A percentile compares a stretch with the other conserved stretches of the same genome.
Conservation (phyloP, 1,140 invertebrate genomes). For the Macrobrachium rosenbergii region DNA sequence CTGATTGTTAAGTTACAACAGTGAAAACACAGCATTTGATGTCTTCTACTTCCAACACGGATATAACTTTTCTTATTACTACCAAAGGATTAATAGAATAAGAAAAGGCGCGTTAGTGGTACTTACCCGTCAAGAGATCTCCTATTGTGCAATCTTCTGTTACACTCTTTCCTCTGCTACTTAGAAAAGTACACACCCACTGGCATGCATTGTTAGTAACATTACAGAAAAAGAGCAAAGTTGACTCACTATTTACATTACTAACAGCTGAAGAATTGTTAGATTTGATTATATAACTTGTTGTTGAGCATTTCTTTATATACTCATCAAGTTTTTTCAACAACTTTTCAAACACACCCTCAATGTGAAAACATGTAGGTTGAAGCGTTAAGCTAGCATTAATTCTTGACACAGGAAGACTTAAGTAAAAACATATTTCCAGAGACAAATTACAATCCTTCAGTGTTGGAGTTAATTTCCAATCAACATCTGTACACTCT, state of each 20-base stretch:
- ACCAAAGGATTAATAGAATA: too few relatives aligned
- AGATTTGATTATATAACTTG: neutral
- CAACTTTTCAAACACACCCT: neutral
- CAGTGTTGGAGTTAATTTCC: neutral
- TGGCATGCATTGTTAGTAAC: slow-evolving; percentile 11
- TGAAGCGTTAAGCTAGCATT: neutral
- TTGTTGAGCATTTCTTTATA: neutral
- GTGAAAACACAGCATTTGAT: too few relatives aligned
- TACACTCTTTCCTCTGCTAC: neutral
- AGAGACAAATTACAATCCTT: neutral
- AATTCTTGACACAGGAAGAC: neutral
- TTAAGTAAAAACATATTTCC: neutral
- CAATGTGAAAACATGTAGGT: slow-evolving; percentile 3
- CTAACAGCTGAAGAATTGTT: neutral
- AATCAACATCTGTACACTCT: neutral
- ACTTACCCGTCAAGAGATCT: neutral
- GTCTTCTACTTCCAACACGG: too few relatives aligned
- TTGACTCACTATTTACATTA: slow-evolving; percentile 5
- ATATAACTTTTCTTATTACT: too few relatives aligned
- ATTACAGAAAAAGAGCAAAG: neutral
- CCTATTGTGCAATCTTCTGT: neutral
- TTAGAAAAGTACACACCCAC: neutral
- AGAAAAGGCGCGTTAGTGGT: too few relatives aligned
- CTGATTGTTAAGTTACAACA: too few relatives aligned
- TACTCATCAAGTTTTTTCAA: neutral